Percentiles rank a stretch among this genome's conserved stretches.
Evolutionary conservation across 2,113 vertebrate genomes (phyloP).

Genomic region (Platysternon megacephalum): DNA sequence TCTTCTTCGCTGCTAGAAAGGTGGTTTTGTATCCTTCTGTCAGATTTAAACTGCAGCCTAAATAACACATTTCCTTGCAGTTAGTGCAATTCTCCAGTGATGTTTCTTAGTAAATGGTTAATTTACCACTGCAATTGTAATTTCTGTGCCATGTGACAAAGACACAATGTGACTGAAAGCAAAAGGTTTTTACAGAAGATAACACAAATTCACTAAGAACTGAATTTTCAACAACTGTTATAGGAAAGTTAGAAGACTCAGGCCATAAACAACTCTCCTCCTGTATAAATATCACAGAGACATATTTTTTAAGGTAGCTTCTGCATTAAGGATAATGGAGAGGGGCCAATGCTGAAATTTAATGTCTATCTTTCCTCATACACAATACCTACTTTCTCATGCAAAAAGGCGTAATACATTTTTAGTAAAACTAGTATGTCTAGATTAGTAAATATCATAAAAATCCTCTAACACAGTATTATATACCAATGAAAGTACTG

Average conservation of each 20-base stretch:
- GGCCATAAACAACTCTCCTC: neutral
- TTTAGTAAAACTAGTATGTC: neutral
- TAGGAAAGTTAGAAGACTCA: neutral
- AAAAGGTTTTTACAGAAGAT: neutral
- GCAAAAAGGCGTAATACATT: neutral
- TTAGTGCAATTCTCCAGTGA: neutral
- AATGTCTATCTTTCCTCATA: neutral
- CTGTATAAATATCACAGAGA: neutral
- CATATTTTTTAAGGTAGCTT: neutral
- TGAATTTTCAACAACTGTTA: neutral
- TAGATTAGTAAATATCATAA: neutral
- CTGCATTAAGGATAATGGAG: neutral
- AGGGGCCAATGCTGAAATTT: neutral
- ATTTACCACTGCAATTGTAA: neutral
- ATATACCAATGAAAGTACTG: neutral
- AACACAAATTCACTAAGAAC: neutral
- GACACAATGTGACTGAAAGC: neutral
- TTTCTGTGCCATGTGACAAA: neutral
- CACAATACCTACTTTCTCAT: neutral
- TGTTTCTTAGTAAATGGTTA: neutral
- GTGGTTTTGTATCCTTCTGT: neutral
- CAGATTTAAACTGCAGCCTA: neutral
- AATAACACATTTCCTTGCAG: neutral
- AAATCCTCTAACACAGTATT: neutral
- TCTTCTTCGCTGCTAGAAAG: neutral